Evolutionary conservation across 2,113 vertebrate genomes (phyloP).

Genomic region (Dolichallabes microphthalmus): DNA sequence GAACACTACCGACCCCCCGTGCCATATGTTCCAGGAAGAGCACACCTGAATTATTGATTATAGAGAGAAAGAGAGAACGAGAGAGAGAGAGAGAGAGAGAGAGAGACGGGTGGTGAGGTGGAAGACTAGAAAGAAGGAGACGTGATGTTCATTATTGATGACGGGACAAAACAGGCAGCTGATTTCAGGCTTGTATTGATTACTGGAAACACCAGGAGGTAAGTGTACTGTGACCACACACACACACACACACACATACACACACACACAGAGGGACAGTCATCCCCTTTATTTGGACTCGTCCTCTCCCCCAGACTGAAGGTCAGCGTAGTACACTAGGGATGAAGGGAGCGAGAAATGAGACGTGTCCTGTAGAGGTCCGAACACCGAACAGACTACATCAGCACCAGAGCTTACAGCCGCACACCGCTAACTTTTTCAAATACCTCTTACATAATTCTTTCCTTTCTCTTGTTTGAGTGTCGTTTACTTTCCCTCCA

Average conservation of each 20-base stretch:
- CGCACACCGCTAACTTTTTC: no score
- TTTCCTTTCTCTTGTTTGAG: neutral
- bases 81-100: conserved; percentile 10
- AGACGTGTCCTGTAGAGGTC: neutral
- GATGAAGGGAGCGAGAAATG: neutral
- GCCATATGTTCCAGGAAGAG: conserved; percentile 89
- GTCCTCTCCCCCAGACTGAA: conserved; percentile 6
- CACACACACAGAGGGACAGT: conserved; percentile 78
- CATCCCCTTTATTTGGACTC: conserved; percentile 53
- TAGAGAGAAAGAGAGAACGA: conserved; percentile 43
- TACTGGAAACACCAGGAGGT: conserved; percentile 93
- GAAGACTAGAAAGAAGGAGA: conserved; percentile 62
- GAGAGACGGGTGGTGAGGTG: conserved; percentile 37
- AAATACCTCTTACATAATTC: neutral
- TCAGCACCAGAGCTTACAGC: no score
- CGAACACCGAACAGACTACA: no score
- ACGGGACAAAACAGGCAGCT: conserved; percentile 97
- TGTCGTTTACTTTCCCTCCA: neutral
- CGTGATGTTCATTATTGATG: conserved; percentile 92
- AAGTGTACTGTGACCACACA: conserved; percentile 85
- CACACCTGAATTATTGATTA: conserved; percentile 96
- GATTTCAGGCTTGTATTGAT: conserved; percentile 96
- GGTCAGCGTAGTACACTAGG: neutral
- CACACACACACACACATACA: conserved; percentile 77
- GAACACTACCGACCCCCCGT: conserved; percentile 72